These are phyloP conservation scores for Drosophila varians DNA, from an alignment of 1,140 invertebrate species.

Conservation along the genomic window DNA sequence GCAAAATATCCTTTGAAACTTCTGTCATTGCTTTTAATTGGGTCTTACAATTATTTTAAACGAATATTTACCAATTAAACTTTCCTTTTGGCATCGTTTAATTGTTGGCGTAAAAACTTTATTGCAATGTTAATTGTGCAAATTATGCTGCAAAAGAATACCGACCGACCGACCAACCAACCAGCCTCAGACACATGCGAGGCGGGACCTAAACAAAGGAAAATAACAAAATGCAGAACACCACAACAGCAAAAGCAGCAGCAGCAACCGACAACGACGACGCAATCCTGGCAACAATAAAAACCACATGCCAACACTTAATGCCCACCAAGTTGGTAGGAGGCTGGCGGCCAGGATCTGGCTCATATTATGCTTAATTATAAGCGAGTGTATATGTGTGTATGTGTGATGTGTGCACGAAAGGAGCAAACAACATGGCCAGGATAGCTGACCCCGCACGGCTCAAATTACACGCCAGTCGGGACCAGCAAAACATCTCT, in stretches of 20 bases:
- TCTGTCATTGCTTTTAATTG: conserved; percentile 22
- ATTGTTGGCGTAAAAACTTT: conserved; percentile 67
- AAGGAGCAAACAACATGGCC: conserved; percentile 39
- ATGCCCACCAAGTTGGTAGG: conserved; percentile 56
- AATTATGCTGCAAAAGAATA: conserved; percentile 54
- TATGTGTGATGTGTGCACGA: conserved; percentile 42
- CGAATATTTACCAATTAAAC: conserved; percentile 25
- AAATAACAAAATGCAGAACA: conserved; percentile 44
- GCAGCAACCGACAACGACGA: conserved; percentile 10
- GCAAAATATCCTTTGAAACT: not conserved
- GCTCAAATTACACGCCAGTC: conserved; percentile 46
- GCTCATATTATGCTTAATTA: conserved; percentile 72
- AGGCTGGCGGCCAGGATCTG: conserved; percentile 37
- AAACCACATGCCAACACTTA: conserved; percentile 75
- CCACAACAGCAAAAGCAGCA: not conserved
- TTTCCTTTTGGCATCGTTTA: conserved; percentile 35
- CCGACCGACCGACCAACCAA: conserved; percentile 6
- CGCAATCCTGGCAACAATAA: conserved; percentile 45
- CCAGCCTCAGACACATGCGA: conserved; percentile 4
- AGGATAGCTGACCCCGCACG: conserved; percentile 23
- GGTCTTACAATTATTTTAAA: conserved; percentile 18
- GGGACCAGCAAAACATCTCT: conserved; percentile 10
- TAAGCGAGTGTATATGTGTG: conserved; percentile 38
- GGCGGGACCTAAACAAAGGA: conserved; percentile 53
- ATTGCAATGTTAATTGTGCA: conserved; percentile 73